Evolutionary conservation across 1,140 invertebrate genomes (phyloP), one percentile per base, ranked within the genome.

Genomic region (Temnothorax curvispinosus): DNA sequence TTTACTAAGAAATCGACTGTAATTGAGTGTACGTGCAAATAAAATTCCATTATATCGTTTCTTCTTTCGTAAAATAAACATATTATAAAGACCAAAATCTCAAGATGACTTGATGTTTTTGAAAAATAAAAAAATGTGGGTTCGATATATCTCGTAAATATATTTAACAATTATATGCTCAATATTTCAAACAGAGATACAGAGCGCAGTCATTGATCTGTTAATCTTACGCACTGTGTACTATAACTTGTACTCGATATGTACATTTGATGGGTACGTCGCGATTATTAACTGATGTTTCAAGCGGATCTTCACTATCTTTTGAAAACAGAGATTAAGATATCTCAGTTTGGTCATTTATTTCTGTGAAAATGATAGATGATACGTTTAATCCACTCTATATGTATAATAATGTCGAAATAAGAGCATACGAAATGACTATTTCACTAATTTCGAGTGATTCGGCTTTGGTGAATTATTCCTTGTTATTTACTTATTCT

Each of bases 81-180:
- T 35, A 32, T 77, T 35, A 77, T 56, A 3, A 50, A 76, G 15
- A 32, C n/a, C 6, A 27, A 32, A 50, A 35, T 52, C 21, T 52
- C 21, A 35, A 41, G 18, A 77, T 52, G 8, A 65, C 64, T 50
- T 44, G 27, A 13, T 13, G 32, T 74, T 67, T 27, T 27, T 27
- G 50, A 41, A 71, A 41, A 11, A n/a, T 18, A 71, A 44, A 60
- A 60, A 60, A 60, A 60, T 60, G 11, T 5, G n/a, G 13, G 13
- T 50, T 50, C 11, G 3, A 60, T 13, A 27, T 27, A 27, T 27
- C 4, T 60, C 4, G 21, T 60, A 11, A 58, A n/a, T 8, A 50
- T 80, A 50, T 44, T 81, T 27, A 72, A 56, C 21, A 15, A 27
- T 35, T 11, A 56, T 54, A 80, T 76, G 54, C n/a, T 76, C 54